Evolutionary conservation across 2,888 invertebrate genomes (phyloP), one percentile per base, ranked within the genome.

Genomic region (Sinhomidia bicolor): DNA sequence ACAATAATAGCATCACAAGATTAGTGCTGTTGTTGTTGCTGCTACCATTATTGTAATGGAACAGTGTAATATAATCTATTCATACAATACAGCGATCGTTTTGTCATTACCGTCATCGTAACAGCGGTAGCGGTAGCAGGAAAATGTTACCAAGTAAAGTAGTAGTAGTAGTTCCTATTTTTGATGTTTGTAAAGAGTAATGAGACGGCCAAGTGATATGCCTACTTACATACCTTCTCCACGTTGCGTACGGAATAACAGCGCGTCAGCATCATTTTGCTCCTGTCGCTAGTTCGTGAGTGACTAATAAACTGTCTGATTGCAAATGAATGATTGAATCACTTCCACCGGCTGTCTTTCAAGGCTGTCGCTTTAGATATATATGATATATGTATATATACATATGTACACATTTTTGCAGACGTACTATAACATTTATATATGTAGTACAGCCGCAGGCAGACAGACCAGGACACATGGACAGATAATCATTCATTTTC

Each of bases 321-420:
- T 80, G 82, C n/a, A 54, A 87, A 36, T 47, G 88, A 78, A 47
- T 78, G 84, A 82, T 74, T 26, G 60, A 68, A 68, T 84, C 80
- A 74, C 80, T 80, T 89, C 89, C 84, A 84, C 89, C 89, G 89
- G 74, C 79, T 79, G 85, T 85, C 85, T 84, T 89, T 89, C 89
- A 89, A 89, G 89, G 88, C 71, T 86, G 32, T 74, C 57, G 65
- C 80, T n/a, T n/a, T n/a, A n/a, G n/a, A n/a, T n/a, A n/a, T n/a
- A n/a, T n/a, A n/a, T n/a, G n/a, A n/a, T n/a, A n/a, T n/a, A n/a
- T n/a, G n/a, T n/a, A n/a, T n/a, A n/a, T n/a, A n/a, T n/a, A n/a
- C n/a, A n/a, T 80, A 6, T 65, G 6, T 57, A 6, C 5, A 10
- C 78, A 78, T 85, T 85, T 65, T 65, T 78, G 60, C 79, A 29